A percentile compares a stretch with the other conserved stretches of the same genome.
phyloP scores from a whole-genome alignment of 2,888 invertebrate genomes.

The Drosophila antonietae region DNA sequence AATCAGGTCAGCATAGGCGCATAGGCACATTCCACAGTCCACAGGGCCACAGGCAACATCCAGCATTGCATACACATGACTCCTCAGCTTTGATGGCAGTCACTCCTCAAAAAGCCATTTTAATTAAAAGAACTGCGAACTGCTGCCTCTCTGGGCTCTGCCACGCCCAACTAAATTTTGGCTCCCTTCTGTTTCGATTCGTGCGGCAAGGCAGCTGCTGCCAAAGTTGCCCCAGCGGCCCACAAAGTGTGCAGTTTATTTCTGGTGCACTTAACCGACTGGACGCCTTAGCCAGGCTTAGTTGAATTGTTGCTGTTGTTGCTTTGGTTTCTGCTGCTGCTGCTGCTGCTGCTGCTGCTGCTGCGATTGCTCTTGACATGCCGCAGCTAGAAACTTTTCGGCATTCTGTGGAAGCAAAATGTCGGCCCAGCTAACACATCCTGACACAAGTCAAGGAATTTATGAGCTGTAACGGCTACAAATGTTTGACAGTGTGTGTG shows the following conservation, averaged over 20 bases:
- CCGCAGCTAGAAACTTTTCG: slow-evolving; percentile 61
- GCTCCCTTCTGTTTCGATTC: slow-evolving; percentile 35
- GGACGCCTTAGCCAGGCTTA: slow-evolving; percentile 57
- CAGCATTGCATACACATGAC: slow-evolving; percentile 21
- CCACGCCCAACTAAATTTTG: slow-evolving; percentile 28
- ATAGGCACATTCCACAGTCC: not conserved
- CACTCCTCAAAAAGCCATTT: slow-evolving; percentile 37
- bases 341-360: slow-evolving; percentile 36
- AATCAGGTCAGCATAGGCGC: not conserved
- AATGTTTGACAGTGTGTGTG: slow-evolving; percentile 23
- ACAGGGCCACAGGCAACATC: not conserved
- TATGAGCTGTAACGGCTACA: slow-evolving; percentile 75
- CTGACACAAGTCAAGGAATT: slow-evolving; percentile 80
- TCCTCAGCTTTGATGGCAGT: slow-evolving; percentile 25
- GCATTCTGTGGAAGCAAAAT: slow-evolving; percentile 58
- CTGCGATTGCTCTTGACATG: slow-evolving; percentile 62
- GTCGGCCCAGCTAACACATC: slow-evolving; percentile 71
- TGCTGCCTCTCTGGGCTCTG: not conserved
- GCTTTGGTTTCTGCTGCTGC: slow-evolving; percentile 10
- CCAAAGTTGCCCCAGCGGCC: slow-evolving; percentile 52
- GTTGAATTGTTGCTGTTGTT: slow-evolving; percentile 1
- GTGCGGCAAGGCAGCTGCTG: slow-evolving; percentile 58
- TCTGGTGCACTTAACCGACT: slow-evolving; percentile 71
- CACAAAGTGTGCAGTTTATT: slow-evolving; percentile 75
- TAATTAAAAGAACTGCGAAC: slow-evolving; percentile 52